phyloP scores from a whole-genome alignment of 2,888 invertebrate species.

The Tanypteryx hageni region DNA sequence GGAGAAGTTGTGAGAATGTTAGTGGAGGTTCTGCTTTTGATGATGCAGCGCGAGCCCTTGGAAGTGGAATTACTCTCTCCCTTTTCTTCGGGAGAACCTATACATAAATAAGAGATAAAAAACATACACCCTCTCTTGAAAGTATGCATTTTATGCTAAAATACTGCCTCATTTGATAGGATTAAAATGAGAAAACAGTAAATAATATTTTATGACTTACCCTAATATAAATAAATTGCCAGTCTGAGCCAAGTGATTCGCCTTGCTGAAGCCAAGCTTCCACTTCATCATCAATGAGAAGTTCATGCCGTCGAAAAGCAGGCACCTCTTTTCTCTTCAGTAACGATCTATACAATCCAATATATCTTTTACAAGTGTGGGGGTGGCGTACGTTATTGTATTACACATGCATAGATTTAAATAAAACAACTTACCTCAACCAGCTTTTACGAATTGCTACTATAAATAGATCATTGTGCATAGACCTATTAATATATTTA shows the following conservation, averaged over 20 bases:
- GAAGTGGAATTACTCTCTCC: constrained; percentile 85
- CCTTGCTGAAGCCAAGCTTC: constrained; percentile 77
- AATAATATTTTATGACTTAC: constrained; percentile 70
- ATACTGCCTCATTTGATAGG: too few species aligned
- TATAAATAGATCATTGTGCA: constrained; percentile 79
- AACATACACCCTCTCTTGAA: background rate
- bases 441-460: constrained; percentile 83
- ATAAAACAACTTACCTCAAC: constrained; percentile 76
- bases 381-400: background rate
- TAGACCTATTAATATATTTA: constrained; percentile 81
- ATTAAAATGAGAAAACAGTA: background rate
- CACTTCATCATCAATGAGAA: constrained; percentile 75
- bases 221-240: constrained; percentile 75
- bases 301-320: constrained; percentile 76
- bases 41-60: constrained; percentile 76
- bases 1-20: constrained; percentile 86
- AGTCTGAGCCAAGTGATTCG: constrained; percentile 74
- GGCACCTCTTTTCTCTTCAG: constrained; percentile 75
- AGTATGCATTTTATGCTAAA: too few species aligned
- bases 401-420: constrained; percentile 70
- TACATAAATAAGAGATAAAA: constrained; percentile 55
- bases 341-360: constrained; percentile 74
- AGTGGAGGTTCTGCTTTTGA: constrained; percentile 79
- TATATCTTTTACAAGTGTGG: background rate
- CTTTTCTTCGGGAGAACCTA: constrained; percentile 78